Percentiles rank a stretch among this genome's conserved stretches.
Conservation (phyloP, 2,888 invertebrate species). For the Odontothrips loti region DNA sequence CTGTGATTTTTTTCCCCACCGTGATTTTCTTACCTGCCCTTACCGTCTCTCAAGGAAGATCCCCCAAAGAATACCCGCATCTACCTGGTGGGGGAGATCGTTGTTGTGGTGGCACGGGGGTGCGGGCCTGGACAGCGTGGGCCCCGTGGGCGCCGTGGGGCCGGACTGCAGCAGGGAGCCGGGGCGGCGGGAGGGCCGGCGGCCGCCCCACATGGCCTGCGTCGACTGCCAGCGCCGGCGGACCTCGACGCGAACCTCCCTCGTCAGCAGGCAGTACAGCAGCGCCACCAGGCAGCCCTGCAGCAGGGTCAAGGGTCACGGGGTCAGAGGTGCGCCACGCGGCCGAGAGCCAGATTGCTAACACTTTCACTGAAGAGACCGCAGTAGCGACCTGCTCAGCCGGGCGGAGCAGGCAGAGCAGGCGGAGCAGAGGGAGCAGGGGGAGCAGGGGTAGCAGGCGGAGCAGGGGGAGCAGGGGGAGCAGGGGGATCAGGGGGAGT, state of each 20-base stretch:
- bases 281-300: slow-evolving; percentile 61
- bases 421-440: background rate
- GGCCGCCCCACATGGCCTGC: background rate
- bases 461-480: too few species aligned
- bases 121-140: background rate
- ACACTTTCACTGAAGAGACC: background rate
- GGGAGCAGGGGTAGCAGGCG: background rate
- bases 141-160: background rate
- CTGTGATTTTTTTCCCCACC: too few species aligned
- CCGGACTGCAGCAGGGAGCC: slow-evolving; percentile 13
- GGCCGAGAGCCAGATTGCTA: background rate
- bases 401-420: background rate
- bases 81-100: background rate
- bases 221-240: background rate
- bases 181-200: background rate
- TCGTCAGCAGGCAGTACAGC: slow-evolving; percentile 61
- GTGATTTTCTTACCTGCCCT: too few species aligned
- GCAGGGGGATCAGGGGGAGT: too few species aligned
- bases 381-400: too few species aligned
- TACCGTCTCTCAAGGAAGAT: too few species aligned
- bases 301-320: too few species aligned
- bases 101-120: background rate
- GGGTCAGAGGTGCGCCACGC: too few species aligned
- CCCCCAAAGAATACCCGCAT: too few species aligned
- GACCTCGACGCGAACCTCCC: slow-evolving; percentile 56